phyloP scores from a whole-genome alignment of 2,113 vertebrate species.

The Oryzias melastigma region DNA sequence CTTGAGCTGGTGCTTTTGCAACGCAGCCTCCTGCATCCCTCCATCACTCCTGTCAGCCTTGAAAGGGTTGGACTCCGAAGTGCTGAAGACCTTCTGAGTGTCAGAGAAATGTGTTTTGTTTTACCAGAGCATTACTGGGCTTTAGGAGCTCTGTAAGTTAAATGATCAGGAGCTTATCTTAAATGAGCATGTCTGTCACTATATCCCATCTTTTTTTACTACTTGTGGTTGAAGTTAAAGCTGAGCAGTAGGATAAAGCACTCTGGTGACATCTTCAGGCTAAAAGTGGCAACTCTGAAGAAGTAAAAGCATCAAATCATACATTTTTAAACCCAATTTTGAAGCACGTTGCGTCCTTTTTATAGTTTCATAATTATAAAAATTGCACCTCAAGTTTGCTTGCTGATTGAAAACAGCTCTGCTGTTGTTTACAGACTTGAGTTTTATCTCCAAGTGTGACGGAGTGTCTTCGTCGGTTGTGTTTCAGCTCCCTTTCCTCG shows the following conservation, averaged over 20 bases:
- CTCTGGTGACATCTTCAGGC: constrained; percentile 65
- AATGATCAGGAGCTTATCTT: constrained; percentile 60
- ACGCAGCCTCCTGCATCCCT: constrained; percentile 23
- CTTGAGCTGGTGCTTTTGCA: constrained; percentile 28
- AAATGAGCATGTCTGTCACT: constrained; percentile 46
- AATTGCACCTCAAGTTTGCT: constrained; percentile 62
- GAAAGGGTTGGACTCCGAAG: constrained; percentile 33
- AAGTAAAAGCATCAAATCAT: background rate
- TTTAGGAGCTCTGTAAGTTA: constrained; percentile 36
- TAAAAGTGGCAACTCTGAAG: background rate
- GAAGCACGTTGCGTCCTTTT: background rate
- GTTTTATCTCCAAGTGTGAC: constrained; percentile 42
- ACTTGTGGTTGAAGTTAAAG: constrained; percentile 22
- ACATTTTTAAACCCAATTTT: background rate
- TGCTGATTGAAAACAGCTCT: constrained; percentile 1
- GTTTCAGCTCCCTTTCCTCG: constrained; percentile 31
- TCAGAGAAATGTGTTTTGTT: constrained; percentile 44
- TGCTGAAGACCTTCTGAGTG: constrained; percentile 25
- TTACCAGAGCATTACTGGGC: constrained; percentile 31
- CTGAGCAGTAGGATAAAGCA: background rate
- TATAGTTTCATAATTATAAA: background rate
- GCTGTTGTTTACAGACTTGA: constrained; percentile 17
- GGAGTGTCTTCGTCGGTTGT: constrained; percentile 53
- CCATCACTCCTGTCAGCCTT: constrained; percentile 41
- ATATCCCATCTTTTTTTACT: constrained; percentile 22